Percentiles rank a stretch among this genome's conserved stretches.
Evolutionary conservation across 2,797 vertebrate genomes (phyloP).

Genomic region (Allochrocebus solatus): DNA sequence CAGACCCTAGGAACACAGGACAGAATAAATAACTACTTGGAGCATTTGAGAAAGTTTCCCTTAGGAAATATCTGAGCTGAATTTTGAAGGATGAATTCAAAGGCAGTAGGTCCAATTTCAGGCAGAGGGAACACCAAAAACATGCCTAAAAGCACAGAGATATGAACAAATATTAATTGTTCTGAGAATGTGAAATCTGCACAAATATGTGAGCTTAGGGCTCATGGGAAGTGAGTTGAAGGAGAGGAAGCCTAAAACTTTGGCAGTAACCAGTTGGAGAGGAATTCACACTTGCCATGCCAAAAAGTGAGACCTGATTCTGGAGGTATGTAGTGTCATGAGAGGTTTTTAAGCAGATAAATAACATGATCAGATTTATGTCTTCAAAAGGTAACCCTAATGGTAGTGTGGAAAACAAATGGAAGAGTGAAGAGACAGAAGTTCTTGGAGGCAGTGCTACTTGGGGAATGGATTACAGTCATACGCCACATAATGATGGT

Average conservation of each 20-base stretch:
- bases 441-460: neutral
- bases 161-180: neutral
- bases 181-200: neutral
- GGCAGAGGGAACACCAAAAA: neutral
- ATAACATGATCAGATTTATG: neutral
- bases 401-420: neutral
- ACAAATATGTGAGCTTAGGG: neutral
- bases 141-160: neutral
- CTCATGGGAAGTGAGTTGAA: neutral
- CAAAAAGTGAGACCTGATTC: neutral
- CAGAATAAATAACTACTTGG: neutral
- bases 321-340: neutral
- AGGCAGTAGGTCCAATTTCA: neutral
- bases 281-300: neutral
- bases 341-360: neutral
- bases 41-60: neutral
- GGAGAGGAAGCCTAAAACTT: neutral
- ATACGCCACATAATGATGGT: neutral
- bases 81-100: constrained; percentile 6
- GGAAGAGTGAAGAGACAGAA: neutral
- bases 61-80: neutral
- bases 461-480: neutral
- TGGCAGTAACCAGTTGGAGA: neutral
- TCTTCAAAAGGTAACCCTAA: neutral
- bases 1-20: neutral